Evolutionary conservation across 2,888 invertebrate genomes (phyloP), one percentile per base, ranked within the genome.

Genomic region (Cheilosia soror): DNA sequence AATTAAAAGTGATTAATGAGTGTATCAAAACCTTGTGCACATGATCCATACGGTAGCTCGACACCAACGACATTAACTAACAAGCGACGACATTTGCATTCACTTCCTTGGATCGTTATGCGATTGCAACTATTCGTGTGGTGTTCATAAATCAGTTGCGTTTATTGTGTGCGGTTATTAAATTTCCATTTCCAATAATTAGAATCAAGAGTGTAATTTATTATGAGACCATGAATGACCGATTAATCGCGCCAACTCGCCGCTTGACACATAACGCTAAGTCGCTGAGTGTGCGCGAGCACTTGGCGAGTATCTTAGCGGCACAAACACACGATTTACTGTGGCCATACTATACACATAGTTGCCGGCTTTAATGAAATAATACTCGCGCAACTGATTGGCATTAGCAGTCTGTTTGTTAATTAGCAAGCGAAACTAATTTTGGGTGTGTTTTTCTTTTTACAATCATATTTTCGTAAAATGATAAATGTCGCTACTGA

Each of bases 1-100:
- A 72, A 85, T 85, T 77, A 85, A 81, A 72, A 63, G 25, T 81
- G 81, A 85, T 81, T 81, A 77, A 85, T 85, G 85, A 68, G 47
- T 57, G 7, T 72, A 51, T 51, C 51, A 60, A 76, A 85, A 68
- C 81, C 81, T 81, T 76, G 71, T 72, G 76, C 66, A 11, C 81
- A 77, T 76, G 81, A 76, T 85, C 76, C 60, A 71, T 37, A 69
- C 68, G 79, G 73, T 63, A 75, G 73, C 69, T 7, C 40, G n/a
- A 27, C 9, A n/a, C 4, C 11, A 5, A 13, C 0, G 31, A 47
- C 62, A 44, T 63, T 27, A 58, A 71, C 71, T 80, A 76, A 76
- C 65, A 60, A 84, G 84, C 57, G 29, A 73, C 44, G 42, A 27
- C 72, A 76, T 80, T 80, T 76, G 80, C 75, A 80, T 66, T 57